A percentile compares a stretch with the other conserved stretches of the same genome.
Conservation (phyloP, 2,113 vertebrate species). For the Gymnogyps californianus region DNA sequence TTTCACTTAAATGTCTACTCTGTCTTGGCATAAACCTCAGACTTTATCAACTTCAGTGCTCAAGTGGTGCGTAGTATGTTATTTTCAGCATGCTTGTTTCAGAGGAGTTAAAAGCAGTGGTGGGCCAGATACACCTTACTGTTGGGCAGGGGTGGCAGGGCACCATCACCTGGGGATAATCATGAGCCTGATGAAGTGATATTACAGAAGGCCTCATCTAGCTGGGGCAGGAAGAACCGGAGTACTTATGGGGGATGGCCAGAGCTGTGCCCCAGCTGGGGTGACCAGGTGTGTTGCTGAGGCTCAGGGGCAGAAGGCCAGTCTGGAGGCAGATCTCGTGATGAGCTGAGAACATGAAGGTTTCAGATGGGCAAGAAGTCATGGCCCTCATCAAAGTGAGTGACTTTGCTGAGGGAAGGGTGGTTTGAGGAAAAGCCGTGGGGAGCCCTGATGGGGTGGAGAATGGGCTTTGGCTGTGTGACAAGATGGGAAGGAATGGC, state of each 20-base stretch:
- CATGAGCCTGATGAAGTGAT: fast-evolving
- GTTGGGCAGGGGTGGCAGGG: not conserved
- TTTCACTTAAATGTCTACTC: not conserved
- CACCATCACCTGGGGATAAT: not conserved
- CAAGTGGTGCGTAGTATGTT: fast-evolving
- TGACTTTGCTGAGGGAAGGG: not conserved
- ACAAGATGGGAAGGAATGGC: not conserved
- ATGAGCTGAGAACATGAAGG: not conserved
- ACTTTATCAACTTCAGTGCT: not conserved
- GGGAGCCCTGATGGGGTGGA: not conserved
- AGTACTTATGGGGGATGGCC: too few species aligned
- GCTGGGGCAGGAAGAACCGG: fast-evolving
- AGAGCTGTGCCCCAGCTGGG: too few species aligned
- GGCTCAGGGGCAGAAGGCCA: not conserved
- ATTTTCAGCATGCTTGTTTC: not conserved
- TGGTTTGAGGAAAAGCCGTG: not conserved
- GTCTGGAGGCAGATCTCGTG: not conserved
- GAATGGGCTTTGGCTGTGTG: not conserved
- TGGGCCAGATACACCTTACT: not conserved
- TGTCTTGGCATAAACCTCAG: not conserved
- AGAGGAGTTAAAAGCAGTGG: not conserved
- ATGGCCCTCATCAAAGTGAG: not conserved
- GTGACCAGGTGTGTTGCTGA: not conserved
- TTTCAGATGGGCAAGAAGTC: not conserved
- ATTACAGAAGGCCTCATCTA: not conserved